A percentile compares a stretch with the other conserved stretches of the same genome.
Conservation (phyloP, 23 tunicate species). For the Oikopleura dioica region DNA sequence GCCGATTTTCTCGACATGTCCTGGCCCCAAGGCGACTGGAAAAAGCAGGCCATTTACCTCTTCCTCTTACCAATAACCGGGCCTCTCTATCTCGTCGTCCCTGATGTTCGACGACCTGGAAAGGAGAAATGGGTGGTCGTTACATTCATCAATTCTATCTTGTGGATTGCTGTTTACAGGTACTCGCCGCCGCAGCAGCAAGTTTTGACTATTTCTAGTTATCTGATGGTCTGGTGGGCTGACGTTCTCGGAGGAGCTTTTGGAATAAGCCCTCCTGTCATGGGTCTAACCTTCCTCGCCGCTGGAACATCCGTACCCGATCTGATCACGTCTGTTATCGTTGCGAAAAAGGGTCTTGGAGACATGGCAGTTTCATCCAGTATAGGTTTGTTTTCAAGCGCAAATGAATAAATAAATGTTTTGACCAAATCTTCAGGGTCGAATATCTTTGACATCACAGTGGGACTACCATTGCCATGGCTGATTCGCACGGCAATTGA, state of each 20-base stretch:
- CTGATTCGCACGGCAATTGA: constrained; percentile 14
- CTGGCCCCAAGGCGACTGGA: constrained; percentile 29
- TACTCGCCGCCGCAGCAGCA: no score
- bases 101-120: constrained; percentile 23
- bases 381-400: background rate
- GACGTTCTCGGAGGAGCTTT: constrained; percentile 27
- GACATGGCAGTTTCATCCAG: constrained; percentile 68
- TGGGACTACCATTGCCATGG: constrained; percentile 83
- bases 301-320: constrained; percentile 80
- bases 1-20: constrained; percentile 35
- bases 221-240: background rate
- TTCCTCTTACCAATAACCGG: constrained; percentile 33
- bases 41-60: constrained; percentile 30
- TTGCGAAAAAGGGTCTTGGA: constrained; percentile 60
- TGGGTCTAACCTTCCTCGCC: constrained; percentile 71
- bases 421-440: constrained; percentile 71
- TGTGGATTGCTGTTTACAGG: constrained; percentile 38
- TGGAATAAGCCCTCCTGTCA: constrained; percentile 26
- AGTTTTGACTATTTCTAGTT: background rate
- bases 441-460: constrained; percentile 69
- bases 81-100: constrained; percentile 31
- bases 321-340: constrained; percentile 65
- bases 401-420: background rate
- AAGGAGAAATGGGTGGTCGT: constrained; percentile 39
- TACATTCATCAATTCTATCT: constrained; percentile 34